Conservation (phyloP, 2,888 invertebrate genomes). For the Apotomis turbidana region DNA sequence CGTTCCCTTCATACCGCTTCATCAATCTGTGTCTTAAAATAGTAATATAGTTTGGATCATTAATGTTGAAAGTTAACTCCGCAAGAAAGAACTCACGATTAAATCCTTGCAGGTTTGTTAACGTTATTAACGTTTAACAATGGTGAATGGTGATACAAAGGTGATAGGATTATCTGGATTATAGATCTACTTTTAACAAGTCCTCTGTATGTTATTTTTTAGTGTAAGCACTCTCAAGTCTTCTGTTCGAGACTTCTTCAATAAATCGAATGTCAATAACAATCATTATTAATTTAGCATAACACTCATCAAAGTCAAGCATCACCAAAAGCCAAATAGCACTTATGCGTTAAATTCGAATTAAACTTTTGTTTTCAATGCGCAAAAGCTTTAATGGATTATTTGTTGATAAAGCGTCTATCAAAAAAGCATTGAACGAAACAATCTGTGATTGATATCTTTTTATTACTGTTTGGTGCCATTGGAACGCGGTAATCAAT, state of each 20-base stretch:
- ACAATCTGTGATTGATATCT: conserved; percentile 27
- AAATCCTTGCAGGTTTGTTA: too few relatives aligned
- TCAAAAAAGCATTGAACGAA: conserved; percentile 27
- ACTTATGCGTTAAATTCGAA: not conserved
- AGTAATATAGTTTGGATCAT: too few relatives aligned
- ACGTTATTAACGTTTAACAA: too few relatives aligned
- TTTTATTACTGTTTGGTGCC: conserved; percentile 11
- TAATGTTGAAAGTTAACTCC: too few relatives aligned
- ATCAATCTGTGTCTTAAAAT: too few relatives aligned
- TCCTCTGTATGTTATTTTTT: too few relatives aligned
- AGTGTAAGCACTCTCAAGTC: not conserved
- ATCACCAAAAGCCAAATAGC: conserved; percentile 7
- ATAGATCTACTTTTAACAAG: too few relatives aligned
- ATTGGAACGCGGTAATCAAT: conserved; percentile 15
- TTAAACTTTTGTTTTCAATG: conserved; percentile 13
- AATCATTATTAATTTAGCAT: conserved; percentile 6
- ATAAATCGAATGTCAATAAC: not conserved
- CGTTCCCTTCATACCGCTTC: too few relatives aligned
- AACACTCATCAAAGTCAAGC: conserved; percentile 6
- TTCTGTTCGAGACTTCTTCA: not conserved
- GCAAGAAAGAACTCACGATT: too few relatives aligned
- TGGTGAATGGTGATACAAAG: too few relatives aligned
- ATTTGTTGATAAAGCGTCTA: conserved; percentile 17
- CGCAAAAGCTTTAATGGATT: conserved; percentile 13
- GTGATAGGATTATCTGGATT: too few relatives aligned